Conservation (phyloP, 2,797 vertebrate genomes). For the Cossypha caffra region DNA sequence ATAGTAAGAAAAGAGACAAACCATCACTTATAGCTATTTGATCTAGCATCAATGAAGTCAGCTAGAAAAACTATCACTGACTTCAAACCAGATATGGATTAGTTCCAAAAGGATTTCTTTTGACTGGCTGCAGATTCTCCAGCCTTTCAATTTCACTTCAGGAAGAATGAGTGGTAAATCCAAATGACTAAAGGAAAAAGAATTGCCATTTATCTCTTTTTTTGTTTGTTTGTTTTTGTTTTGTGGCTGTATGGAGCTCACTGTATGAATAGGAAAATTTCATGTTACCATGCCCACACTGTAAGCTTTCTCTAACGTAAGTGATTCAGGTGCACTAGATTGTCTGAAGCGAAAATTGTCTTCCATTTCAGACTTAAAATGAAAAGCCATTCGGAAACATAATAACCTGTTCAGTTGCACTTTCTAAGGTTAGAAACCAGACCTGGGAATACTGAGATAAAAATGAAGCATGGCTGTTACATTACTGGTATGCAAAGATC, state of each 20-base stretch:
- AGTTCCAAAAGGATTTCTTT: not conserved
- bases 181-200: not conserved
- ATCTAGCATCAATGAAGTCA: not conserved
- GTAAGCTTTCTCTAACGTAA: not conserved
- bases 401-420: not conserved
- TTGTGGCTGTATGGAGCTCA: not conserved
- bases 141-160: not conserved
- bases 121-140: not conserved
- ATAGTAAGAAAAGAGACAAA: not conserved
- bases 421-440: not conserved
- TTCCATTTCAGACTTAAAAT: not conserved
- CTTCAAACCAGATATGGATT: not conserved
- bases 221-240: not conserved
- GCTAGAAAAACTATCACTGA: not conserved
- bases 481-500: not conserved
- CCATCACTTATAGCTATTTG: not conserved
- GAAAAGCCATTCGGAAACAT: not conserved
- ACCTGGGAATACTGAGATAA: not conserved
- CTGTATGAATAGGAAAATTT: not conserved
- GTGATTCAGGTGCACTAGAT: not conserved
- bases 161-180: not conserved
- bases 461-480: not conserved
- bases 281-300: not conserved
- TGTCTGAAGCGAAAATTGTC: not conserved
- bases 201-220: rapidly evolving